Percentiles rank a stretch among this genome's conserved stretches.
Conservation (phyloP, 2,888 invertebrate species). For the Sphecodes monilicornis region DNA sequence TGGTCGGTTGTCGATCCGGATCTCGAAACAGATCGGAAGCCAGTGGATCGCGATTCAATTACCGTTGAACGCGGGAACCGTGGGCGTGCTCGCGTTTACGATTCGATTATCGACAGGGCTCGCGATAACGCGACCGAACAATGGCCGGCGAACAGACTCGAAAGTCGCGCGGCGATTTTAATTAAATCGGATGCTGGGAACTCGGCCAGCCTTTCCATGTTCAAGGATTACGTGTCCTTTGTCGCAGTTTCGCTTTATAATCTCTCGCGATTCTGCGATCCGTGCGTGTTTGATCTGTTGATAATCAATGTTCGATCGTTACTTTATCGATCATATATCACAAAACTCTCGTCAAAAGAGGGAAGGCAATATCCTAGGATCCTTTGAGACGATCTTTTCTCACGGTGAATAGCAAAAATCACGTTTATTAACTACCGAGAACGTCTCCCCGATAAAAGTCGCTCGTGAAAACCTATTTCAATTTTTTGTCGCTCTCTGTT, state of each 20-base stretch:
- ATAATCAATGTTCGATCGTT: not conserved
- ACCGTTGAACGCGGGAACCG: slow-evolving; percentile 20
- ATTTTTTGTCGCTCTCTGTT: not conserved
- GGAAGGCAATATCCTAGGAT: not conserved
- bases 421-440: not conserved
- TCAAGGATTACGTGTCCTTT: slow-evolving; percentile 19
- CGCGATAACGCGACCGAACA: not conserved
- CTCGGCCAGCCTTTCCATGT: not conserved
- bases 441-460: not conserved
- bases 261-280: slow-evolving; percentile 1
- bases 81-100: slow-evolving; percentile 11
- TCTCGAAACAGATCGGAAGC: not conserved
- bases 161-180: slow-evolving; percentile 26
- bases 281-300: not conserved
- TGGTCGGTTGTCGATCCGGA: not conserved
- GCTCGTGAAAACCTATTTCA: not conserved
- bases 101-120: slow-evolving; percentile 36
- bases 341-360: not conserved
- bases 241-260: not conserved
- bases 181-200: slow-evolving; percentile 25
- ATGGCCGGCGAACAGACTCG: not conserved
- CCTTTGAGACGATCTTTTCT: not conserved
- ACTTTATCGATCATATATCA: not conserved
- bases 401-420: not conserved
- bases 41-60: slow-evolving; percentile 42